Percentiles rank a stretch among this genome's conserved stretches.
phyloP scores from a whole-genome alignment of 2,797 vertebrate genomes.

The Gobio occitaniae region DNA sequence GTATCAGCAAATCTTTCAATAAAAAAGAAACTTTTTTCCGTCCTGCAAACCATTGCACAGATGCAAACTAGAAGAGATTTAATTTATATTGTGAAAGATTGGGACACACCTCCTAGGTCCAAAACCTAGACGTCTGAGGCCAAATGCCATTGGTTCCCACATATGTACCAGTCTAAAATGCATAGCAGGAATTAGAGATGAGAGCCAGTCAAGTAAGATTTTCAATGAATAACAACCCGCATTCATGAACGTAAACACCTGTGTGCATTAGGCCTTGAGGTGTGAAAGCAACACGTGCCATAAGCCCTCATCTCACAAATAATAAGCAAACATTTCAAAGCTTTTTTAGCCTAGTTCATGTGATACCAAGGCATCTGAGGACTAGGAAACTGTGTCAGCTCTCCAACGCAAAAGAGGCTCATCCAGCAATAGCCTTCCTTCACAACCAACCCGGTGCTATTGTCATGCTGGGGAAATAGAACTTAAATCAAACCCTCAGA shows the following conservation, averaged over 20 bases:
- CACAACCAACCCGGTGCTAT: neutral
- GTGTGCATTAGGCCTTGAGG: neutral
- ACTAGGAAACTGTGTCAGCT: conserved; percentile 25
- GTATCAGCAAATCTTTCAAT: neutral
- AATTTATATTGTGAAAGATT: neutral
- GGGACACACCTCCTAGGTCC: no score
- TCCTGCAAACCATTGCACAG: neutral
- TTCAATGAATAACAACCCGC: neutral
- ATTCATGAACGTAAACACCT: neutral
- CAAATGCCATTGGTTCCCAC: neutral
- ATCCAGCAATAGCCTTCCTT: conserved; percentile 25
- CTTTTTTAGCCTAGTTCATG: neutral
- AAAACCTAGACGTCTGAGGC: neutral
- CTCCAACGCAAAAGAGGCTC: conserved; percentile 4
- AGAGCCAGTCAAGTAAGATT: neutral
- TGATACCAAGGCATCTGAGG: neutral
- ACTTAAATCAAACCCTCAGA: conserved; percentile 35
- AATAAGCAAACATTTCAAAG: neutral
- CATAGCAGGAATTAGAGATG: neutral
- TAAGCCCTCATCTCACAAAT: neutral
- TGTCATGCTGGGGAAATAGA: conserved; percentile 34
- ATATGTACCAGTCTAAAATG: neutral
- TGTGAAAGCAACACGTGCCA: neutral
- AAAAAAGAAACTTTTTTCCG: neutral
- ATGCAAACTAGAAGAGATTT: neutral